Evolutionary conservation across 2,888 invertebrate species (phyloP).

Genomic region (Sarcophaga rosellei): DNA sequence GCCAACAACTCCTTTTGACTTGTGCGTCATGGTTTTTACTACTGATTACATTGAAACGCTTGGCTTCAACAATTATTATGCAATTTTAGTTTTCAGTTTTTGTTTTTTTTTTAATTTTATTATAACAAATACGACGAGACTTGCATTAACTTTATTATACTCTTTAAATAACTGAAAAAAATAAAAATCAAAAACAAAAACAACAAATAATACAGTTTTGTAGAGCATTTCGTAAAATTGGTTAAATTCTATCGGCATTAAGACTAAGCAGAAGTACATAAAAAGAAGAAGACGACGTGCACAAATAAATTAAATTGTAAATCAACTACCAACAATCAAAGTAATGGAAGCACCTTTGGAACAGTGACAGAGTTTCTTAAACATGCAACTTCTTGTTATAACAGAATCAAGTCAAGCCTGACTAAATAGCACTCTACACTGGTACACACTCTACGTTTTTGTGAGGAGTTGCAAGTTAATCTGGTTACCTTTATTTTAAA

Average conservation of each 20-base stretch:
- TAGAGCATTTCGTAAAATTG: constrained; percentile 67
- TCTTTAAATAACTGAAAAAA: neutral
- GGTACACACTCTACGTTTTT: too few species aligned
- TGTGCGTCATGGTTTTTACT: constrained; percentile 16
- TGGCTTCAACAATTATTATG: constrained; percentile 58
- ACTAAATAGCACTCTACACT: too few species aligned
- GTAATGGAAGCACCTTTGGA: neutral
- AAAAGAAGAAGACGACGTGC: neutral
- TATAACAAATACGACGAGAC: constrained; percentile 11
- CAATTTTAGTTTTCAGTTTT: constrained; percentile 28
- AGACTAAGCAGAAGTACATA: neutral
- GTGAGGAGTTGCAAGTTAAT: too few species aligned
- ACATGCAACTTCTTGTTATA: neutral
- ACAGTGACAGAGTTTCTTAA: constrained; percentile 27
- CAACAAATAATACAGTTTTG: constrained; percentile 38
- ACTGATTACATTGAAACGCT: constrained; percentile 52
- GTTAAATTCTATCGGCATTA: constrained; percentile 57
- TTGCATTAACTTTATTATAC: neutral
- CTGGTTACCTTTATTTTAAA: too few species aligned
- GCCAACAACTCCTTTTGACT: neutral
- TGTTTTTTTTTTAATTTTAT: neutral
- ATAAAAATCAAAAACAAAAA: constrained; percentile 1
- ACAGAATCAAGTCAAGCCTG: neutral
- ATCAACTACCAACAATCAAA: neutral
- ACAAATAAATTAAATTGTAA: constrained; percentile 43